Evolutionary conservation across 2,797 vertebrate genomes (phyloP), one percentile per base, ranked within the genome.

Genomic region (Columba guinea): DNA sequence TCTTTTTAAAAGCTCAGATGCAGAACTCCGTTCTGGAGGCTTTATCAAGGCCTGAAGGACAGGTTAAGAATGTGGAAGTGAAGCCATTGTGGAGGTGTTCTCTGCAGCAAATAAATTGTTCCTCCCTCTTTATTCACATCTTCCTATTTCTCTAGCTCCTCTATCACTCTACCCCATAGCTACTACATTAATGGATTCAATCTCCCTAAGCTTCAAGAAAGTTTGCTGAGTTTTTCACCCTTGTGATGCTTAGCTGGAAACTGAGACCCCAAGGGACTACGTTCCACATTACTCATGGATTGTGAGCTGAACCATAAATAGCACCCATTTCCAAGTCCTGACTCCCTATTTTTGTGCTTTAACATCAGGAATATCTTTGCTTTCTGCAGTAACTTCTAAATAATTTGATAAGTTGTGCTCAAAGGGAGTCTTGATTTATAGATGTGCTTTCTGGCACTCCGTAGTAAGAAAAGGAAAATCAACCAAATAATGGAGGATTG

Each of bases 341-440:
- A 46, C 32, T 94, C 51, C n/a, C 39, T 10, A 6, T 69, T 82
- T 84, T 70, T 87, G 44, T 87, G 32, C 1, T 7, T 77, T 91
- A 85, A 63, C 26, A 59, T 75, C 56, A 77, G 37, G 58, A 82
- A 56, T 41, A 82, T 34, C 89, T 87, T 90, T 74, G 9, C 35
- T 84, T 87, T 84, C 49, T 89, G 27, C 27, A 63, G 49, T 26
- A 87, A 56, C 59, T 90, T 56, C 16, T 87, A 85, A 92, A 77
- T 79, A 58, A 87, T 70, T 93, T 77, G 52, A 73, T 39, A 60
- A 89, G 68, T 60, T 83, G 44, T 88, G 49, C 75, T 92, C 64
- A 82, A 8, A 92, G 59, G 44, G 15, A 84, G 21, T 70, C 59
- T 87, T 92, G 84, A 92, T 95, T 95, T 95, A 95, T 64, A 24